These are phyloP conservation scores for Bruchidius siliquastri DNA, from an alignment of 2,888 invertebrate species.

Conservation along the genomic window DNA sequence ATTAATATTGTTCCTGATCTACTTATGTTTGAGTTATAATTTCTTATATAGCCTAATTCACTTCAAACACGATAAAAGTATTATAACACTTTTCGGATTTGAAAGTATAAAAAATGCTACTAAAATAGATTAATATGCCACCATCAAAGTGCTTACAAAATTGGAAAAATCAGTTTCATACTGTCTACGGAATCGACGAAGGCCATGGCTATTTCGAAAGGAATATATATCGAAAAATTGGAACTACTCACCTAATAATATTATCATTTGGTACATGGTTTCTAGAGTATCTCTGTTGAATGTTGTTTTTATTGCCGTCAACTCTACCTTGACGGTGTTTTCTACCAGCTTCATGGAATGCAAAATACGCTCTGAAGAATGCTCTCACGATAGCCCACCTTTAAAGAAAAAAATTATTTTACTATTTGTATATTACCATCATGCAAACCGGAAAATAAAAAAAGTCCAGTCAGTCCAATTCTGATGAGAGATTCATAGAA, in stretches of 20 bases:
- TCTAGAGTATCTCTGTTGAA: conserved; percentile 56
- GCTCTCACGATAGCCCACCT: conserved; percentile 86
- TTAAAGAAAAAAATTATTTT: background rate
- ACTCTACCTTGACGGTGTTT: conserved; percentile 62
- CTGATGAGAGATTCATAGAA: too few species aligned
- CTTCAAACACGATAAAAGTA: too few species aligned
- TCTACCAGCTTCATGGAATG: conserved; percentile 78
- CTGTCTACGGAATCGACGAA: background rate
- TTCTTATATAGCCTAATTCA: too few species aligned
- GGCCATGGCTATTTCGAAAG: background rate
- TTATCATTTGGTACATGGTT: conserved; percentile 68
- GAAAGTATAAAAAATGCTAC: too few species aligned
- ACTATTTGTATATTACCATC: background rate
- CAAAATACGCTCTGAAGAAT: conserved; percentile 84
- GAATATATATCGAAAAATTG: background rate
- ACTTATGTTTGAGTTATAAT: too few species aligned
- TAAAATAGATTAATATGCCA: too few species aligned
- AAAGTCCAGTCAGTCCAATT: too few species aligned
- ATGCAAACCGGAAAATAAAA: too few species aligned
- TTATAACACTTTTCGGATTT: too few species aligned
- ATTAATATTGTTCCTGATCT: too few species aligned
- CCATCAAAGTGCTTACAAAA: background rate
- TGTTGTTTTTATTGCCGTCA: conserved; percentile 55
- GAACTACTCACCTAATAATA: conserved; percentile 59
- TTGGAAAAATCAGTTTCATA: background rate